Conservation (phyloP, 2,113 vertebrate species). For the Calyptommatus sinebrachiatus region DNA sequence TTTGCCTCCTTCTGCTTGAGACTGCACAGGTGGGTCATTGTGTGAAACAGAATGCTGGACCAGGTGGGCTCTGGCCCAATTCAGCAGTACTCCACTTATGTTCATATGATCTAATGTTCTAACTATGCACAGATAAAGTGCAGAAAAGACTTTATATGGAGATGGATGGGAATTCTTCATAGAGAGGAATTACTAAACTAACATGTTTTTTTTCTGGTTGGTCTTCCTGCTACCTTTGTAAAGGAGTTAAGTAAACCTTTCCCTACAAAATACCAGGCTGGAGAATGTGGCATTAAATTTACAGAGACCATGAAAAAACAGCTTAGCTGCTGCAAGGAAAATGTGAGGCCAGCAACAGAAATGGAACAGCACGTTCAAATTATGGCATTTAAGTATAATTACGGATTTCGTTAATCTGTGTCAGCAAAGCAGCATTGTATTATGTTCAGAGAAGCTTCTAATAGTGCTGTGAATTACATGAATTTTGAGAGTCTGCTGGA, state of each 20-base stretch:
- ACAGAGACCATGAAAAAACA: conserved; percentile 62
- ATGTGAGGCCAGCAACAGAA: conserved; percentile 73
- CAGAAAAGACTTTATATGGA: conserved; percentile 19
- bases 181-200: conserved; percentile 38
- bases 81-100: no score
- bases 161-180: conserved; percentile 27
- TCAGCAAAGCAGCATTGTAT: conserved; percentile 73
- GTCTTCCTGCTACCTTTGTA: conserved; percentile 43
- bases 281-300: conserved; percentile 69
- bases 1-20: no score
- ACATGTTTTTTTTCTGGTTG: conserved; percentile 35
- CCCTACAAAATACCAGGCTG: conserved; percentile 51
- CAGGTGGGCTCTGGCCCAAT: no score
- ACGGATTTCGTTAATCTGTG: conserved; percentile 74
- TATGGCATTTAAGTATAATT: conserved; percentile 79
- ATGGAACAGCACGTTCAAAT: conserved; percentile 78
- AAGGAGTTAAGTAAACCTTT: conserved; percentile 56
- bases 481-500: conserved; percentile 67
- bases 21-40: no score
- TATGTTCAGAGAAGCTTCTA: conserved; percentile 70
- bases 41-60: no score
- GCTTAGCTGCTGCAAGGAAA: conserved; percentile 68
- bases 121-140: no score
- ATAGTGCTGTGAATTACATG: conserved; percentile 72
- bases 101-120: no score